These are phyloP conservation scores for Oophaga sylvatica DNA, from an alignment of 2,797 vertebrate genomes.

Conservation along the genomic window DNA sequence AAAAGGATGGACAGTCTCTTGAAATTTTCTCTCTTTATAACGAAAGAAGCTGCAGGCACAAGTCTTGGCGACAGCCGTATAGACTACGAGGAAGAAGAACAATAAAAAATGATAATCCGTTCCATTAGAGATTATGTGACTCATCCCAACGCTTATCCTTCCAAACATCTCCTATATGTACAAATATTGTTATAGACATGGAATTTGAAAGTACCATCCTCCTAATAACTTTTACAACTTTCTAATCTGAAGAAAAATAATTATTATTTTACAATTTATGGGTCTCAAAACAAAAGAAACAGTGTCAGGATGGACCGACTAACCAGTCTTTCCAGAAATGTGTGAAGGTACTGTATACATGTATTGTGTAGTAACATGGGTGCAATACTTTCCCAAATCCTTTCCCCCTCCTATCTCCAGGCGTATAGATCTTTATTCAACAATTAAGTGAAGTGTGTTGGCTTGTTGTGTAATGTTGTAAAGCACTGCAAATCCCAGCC, in stretches of 20 bases:
- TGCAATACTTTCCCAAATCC: background rate
- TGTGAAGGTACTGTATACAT: background rate
- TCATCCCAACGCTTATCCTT: no score
- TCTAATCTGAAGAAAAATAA: background rate
- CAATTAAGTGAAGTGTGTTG: background rate
- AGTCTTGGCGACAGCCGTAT: no score
- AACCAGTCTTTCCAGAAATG: constrained; percentile 21
- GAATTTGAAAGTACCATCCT: no score
- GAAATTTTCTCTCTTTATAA: no score
- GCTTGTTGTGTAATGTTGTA: background rate
- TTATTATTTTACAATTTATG: background rate
- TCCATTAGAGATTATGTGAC: no score
- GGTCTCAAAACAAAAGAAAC: background rate
- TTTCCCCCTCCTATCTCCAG: background rate
- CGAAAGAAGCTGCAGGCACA: no score
- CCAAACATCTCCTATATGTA: no score
- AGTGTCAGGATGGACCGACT: background rate
- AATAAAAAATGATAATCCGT: no score
- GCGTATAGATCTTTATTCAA: background rate
- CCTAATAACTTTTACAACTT: background rate
- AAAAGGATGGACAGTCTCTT: no score
- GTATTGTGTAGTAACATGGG: background rate
- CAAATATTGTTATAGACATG: no score
- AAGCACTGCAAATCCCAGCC: background rate
- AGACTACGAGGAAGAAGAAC: no score